A percentile compares a stretch with the other conserved stretches of the same genome.
Evolutionary conservation across 1,140 invertebrate genomes (phyloP).

Genomic region (Procambarus clarkii): DNA sequence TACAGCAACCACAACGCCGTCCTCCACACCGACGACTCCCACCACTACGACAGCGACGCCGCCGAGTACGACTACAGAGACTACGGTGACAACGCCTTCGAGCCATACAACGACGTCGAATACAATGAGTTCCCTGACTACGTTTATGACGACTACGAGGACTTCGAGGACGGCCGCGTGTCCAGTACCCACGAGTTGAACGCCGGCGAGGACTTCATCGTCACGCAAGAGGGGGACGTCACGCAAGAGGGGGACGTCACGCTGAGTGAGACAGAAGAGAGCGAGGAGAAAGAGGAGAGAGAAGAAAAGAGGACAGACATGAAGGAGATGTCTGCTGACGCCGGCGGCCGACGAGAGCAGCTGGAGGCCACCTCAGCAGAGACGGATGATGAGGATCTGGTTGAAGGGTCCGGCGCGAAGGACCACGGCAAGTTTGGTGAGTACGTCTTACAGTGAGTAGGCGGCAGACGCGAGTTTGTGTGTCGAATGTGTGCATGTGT

Average conservation of each 20-base stretch:
- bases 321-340: neutral
- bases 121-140: conserved; percentile 41
- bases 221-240: neutral
- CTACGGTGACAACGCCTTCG: conserved; percentile 13
- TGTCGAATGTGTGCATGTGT: too few relatives aligned
- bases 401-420: conserved; percentile 19
- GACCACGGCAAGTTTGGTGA: conserved; percentile 20
- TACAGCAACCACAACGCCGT: neutral
- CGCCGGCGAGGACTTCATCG: neutral
- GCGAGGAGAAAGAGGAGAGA: neutral
- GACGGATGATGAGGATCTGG: conserved; percentile 35
- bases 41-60: neutral
- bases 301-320: neutral
- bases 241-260: neutral
- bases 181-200: neutral
- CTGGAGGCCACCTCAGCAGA: neutral
- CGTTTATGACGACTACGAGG: conserved; percentile 47
- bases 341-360: neutral
- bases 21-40: neutral
- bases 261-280: neutral
- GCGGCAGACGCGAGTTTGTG: too few relatives aligned
- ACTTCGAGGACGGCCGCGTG: conserved; percentile 9
- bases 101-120: conserved; percentile 3
- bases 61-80: conserved; percentile 41
- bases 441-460: neutral